These are phyloP conservation scores for Peromyscus leucopus DNA, from an alignment of 2,113 vertebrate genomes.

Conservation along the genomic window DNA sequence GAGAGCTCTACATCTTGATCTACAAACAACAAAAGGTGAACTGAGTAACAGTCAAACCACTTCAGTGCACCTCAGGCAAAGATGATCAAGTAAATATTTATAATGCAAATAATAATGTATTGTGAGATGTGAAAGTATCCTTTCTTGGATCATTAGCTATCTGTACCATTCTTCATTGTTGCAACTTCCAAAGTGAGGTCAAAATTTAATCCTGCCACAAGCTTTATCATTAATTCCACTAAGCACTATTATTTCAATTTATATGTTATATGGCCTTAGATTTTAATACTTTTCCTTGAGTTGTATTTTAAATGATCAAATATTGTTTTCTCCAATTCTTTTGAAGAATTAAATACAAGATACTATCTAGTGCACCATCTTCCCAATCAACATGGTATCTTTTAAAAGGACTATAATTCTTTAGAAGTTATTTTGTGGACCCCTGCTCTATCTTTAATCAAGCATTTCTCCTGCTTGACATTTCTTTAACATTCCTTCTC, in stretches of 20 bases:
- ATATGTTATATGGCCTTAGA: neutral
- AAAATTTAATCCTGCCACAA: neutral
- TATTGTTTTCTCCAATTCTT: constrained; percentile 35
- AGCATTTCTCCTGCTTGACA: neutral
- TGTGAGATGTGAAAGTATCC: neutral
- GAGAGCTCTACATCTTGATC: neutral
- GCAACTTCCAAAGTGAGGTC: neutral
- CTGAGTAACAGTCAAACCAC: neutral
- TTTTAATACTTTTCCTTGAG: constrained; percentile 17
- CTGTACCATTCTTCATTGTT: constrained; percentile 26
- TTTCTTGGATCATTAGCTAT: neutral
- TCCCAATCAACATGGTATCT: neutral
- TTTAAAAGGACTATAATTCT: neutral
- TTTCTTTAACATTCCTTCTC: constrained; percentile 70
- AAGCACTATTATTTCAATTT: neutral
- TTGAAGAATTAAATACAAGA: neutral
- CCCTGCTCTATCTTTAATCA: constrained; percentile 20
- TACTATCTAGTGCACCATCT: neutral
- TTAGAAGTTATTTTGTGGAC: neutral
- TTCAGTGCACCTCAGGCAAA: constrained; percentile 2
- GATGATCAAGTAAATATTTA: constrained; percentile 9
- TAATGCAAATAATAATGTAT: constrained; percentile 15
- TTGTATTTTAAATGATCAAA: neutral
- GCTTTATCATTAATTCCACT: neutral
- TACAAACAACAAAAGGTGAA: neutral